These are phyloP conservation scores for Julus scanicus DNA, from an alignment of 2,888 invertebrate species.

Conservation along the genomic window DNA sequence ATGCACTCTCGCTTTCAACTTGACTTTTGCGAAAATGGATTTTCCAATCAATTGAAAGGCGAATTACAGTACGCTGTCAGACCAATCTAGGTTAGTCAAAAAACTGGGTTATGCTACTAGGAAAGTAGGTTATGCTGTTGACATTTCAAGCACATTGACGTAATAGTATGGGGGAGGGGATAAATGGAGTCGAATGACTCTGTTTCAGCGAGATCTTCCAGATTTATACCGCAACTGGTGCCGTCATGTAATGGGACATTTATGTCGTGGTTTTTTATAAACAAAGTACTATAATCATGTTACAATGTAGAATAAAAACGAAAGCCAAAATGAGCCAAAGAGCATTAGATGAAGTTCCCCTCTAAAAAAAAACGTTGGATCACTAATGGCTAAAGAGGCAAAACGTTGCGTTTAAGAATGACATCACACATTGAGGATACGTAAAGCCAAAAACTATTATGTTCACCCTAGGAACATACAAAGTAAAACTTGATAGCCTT, in stretches of 20 bases:
- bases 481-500: too few relatives aligned
- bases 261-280: background rate
- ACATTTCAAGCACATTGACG: background rate
- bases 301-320: background rate
- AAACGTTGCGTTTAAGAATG: too few relatives aligned
- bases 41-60: slow-evolving; percentile 35
- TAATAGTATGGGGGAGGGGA: background rate
- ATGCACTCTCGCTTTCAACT: background rate
- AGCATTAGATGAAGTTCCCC: background rate
- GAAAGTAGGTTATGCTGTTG: slow-evolving; percentile 23
- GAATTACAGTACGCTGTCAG: background rate
- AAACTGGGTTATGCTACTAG: slow-evolving; percentile 28
- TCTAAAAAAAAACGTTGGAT: background rate
- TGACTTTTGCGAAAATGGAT: slow-evolving; percentile 34
- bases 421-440: background rate
- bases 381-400: background rate
- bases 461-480: too few relatives aligned
- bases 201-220: background rate
- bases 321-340: background rate
- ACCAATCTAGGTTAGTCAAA: slow-evolving; percentile 10
- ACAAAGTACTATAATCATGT: background rate
- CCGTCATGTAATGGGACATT: background rate
- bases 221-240: background rate
- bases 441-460: background rate
- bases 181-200: background rate